Evolutionary conservation across 2,888 invertebrate genomes (phyloP).

Genomic region (Drosophila algonquin): DNA sequence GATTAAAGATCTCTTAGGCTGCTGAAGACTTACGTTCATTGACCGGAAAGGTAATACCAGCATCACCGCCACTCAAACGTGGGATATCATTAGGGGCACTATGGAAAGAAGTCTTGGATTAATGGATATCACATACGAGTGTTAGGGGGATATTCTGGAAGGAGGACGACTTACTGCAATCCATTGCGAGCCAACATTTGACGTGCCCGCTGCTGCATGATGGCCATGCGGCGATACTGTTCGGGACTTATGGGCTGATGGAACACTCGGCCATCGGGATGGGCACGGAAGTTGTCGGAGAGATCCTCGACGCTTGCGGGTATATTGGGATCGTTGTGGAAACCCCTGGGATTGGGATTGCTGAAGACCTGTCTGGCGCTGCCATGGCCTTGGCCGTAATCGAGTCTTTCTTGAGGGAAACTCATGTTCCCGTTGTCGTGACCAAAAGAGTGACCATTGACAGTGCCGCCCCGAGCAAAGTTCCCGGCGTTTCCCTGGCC

Average conservation of each 20-base stretch:
- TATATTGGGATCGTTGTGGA: background rate
- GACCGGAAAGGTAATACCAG: background rate
- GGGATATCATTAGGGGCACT: background rate
- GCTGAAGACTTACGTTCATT: background rate
- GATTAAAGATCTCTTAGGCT: background rate
- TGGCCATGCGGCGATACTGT: constrained; percentile 22
- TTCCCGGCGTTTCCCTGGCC: background rate
- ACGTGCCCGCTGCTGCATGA: constrained; percentile 10
- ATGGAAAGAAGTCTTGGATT: background rate
- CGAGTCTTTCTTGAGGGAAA: background rate
- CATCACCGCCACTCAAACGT: background rate
- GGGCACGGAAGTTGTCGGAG: constrained; percentile 6
- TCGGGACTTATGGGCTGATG: constrained; percentile 11
- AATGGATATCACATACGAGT: background rate
- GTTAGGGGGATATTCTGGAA: too few relatives aligned
- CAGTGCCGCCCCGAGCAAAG: background rate
- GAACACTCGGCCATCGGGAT: background rate
- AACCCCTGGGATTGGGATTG: background rate
- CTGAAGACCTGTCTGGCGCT: background rate
- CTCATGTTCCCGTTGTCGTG: background rate
- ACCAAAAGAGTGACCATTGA: background rate
- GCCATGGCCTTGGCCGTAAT: background rate
- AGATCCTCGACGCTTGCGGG: background rate
- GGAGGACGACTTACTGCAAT: constrained; percentile 32
- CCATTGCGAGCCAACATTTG: constrained; percentile 51